These are phyloP conservation scores for Synergus japonicus DNA, from an alignment of 2,888 invertebrate species.

Conservation along the genomic window DNA sequence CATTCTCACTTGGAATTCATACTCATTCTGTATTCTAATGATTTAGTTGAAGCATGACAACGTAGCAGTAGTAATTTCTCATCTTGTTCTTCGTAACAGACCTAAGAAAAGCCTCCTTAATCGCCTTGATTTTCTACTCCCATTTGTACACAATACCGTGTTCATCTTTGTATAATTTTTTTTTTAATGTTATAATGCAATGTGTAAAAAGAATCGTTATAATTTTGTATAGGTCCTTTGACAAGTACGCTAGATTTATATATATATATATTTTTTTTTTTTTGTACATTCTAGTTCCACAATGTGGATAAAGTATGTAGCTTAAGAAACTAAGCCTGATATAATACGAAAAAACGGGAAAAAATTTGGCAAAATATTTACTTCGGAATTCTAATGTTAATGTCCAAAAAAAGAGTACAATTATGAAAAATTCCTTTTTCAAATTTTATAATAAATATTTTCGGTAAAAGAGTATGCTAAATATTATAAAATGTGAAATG, in stretches of 20 bases:
- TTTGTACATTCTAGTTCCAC: constrained; percentile 52
- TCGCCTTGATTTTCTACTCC: constrained; percentile 30
- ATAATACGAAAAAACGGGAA: constrained; percentile 44
- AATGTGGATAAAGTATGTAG: constrained; percentile 52
- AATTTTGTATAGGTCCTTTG: constrained; percentile 59
- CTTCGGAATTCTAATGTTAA: constrained; percentile 14
- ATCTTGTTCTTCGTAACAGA: not conserved
- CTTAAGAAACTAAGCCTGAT: constrained; percentile 46
- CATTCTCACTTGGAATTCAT: constrained; percentile 2
- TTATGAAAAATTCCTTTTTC: constrained; percentile 1
- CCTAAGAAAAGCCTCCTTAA: not conserved
- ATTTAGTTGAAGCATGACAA: constrained; percentile 25
- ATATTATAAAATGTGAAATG: not conserved
- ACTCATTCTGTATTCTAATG: constrained; percentile 19
- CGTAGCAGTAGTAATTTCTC: constrained; percentile 9
- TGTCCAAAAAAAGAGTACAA: constrained; percentile 36
- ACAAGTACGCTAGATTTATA: constrained; percentile 49
- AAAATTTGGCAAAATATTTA: constrained; percentile 46
- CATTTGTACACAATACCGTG: constrained; percentile 12
- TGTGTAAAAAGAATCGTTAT: constrained; percentile 54
- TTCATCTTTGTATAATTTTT: constrained; percentile 24
- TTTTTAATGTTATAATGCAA: constrained; percentile 28
- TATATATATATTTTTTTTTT: constrained; percentile 44
- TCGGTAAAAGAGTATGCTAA: not conserved
- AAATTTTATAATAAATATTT: constrained; percentile 15